phyloP scores from a whole-genome alignment of 2,888 invertebrate genomes.

The Plebejus argus region DNA sequence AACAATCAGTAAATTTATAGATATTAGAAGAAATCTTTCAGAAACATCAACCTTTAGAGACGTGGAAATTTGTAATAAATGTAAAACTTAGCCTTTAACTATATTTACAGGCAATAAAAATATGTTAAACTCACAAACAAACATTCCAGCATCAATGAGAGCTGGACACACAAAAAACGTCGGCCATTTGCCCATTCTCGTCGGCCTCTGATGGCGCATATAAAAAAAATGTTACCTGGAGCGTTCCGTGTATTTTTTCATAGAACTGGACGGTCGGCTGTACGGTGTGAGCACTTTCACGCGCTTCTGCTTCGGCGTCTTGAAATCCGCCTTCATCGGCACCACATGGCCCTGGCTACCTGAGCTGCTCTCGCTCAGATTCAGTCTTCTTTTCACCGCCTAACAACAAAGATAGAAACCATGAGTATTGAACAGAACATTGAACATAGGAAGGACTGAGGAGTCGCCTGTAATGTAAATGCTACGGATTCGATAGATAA shows the following conservation, averaged over 20 bases:
- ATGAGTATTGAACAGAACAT: background rate
- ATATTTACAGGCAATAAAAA: slow-evolving; percentile 12
- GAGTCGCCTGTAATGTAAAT: background rate
- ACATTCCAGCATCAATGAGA: slow-evolving; percentile 8
- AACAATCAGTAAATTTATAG: background rate
- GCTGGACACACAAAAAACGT: slow-evolving; percentile 1
- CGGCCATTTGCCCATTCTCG: background rate
- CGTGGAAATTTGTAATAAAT: background rate
- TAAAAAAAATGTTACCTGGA: slow-evolving; percentile 63
- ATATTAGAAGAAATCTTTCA: background rate
- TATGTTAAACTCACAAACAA: background rate
- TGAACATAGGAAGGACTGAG: background rate
- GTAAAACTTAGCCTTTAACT: background rate
- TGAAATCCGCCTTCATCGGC: slow-evolving; percentile 84
- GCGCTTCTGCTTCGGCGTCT: slow-evolving; percentile 83
- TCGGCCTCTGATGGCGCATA: background rate
- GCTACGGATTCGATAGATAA: too few relatives aligned
- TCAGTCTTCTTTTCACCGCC: slow-evolving; percentile 92
- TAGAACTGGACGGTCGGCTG: slow-evolving; percentile 78
- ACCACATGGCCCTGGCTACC: slow-evolving; percentile 81
- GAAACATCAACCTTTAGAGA: background rate
- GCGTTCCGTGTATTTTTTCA: slow-evolving; percentile 79
- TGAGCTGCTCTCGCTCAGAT: slow-evolving; percentile 83
- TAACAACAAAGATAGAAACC: slow-evolving; percentile 50
- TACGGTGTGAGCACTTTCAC: slow-evolving; percentile 74